A percentile compares a stretch with the other conserved stretches of the same genome.
These are phyloP conservation scores for Cettia cetti DNA, from an alignment of 2,113 vertebrate species.

Conservation along the genomic window DNA sequence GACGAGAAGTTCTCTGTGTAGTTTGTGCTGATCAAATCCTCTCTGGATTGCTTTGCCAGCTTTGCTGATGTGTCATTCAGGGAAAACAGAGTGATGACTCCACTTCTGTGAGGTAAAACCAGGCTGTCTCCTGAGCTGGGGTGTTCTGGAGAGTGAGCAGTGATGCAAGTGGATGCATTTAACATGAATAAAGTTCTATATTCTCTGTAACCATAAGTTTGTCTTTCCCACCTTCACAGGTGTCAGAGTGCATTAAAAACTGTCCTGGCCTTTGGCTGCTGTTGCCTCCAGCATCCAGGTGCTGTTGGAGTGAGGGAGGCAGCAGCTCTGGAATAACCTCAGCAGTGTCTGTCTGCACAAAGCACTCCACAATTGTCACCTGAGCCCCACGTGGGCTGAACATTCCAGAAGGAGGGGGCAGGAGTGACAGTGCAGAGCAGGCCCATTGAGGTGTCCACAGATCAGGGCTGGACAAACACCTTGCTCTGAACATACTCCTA, in stretches of 20 bases:
- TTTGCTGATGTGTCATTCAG: neutral
- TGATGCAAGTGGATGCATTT: neutral
- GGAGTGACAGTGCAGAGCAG: neutral
- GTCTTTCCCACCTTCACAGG: neutral
- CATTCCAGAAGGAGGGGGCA: neutral
- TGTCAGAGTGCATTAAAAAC: neutral
- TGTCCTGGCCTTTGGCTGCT: neutral
- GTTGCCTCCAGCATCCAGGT: neutral
- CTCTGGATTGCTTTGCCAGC: neutral
- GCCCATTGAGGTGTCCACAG: accelerated
- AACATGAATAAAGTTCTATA: slow-evolving; percentile 17
- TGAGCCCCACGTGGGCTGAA: neutral
- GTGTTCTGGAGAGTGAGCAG: neutral
- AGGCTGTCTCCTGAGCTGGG: neutral
- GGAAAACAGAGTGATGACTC: neutral
- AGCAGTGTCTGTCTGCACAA: neutral
- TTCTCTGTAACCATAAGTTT: neutral
- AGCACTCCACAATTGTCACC: no score
- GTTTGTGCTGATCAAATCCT: neutral
- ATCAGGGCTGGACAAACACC: neutral
- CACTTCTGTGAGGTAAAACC: neutral
- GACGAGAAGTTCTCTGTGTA: neutral
- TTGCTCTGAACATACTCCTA: neutral
- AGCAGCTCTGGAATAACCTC: neutral
- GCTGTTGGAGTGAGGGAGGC: neutral